A percentile compares a stretch with the other conserved stretches of the same genome.
phyloP scores from a whole-genome alignment of 2,888 invertebrate genomes.

The Lithophane socia region DNA sequence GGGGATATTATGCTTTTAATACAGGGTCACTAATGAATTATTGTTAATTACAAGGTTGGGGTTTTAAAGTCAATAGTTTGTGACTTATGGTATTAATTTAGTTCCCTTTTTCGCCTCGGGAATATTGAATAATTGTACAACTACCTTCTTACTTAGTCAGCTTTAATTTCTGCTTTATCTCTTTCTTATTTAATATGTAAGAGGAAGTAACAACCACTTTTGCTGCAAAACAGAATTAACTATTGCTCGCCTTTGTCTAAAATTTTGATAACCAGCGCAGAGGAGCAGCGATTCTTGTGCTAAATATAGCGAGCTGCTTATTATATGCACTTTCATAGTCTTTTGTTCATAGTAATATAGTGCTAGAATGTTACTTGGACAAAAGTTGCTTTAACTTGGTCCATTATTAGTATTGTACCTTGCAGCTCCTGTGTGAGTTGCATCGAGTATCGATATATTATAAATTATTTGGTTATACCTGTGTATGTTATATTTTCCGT shows the following conservation, averaged over 20 bases:
- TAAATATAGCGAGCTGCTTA: neutral
- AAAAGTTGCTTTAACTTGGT: neutral
- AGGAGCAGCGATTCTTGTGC: neutral
- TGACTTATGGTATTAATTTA: conserved; percentile 49
- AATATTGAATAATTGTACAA: conserved; percentile 1
- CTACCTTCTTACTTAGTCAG: neutral
- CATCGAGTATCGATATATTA: neutral
- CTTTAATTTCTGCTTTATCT: neutral
- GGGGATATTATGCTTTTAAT: conserved; percentile 43
- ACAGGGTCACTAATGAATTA: conserved; percentile 46
- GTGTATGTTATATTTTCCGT: neutral
- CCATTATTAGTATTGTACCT: conserved; percentile 2
- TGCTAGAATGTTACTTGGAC: neutral
- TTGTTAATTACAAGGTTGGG: conserved; percentile 44
- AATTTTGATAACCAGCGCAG: conserved; percentile 8
- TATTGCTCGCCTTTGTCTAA: neutral
- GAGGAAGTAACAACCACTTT: neutral
- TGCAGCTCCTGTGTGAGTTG: conserved; percentile 1
- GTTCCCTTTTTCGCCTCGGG: conserved; percentile 15
- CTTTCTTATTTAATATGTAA: neutral
- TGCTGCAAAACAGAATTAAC: conserved; percentile 10
- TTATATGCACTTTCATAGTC: conserved; percentile 1
- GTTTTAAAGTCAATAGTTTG: conserved; percentile 47
- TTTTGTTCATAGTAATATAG: conserved; percentile 27
- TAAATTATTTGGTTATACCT: neutral